phyloP scores from a whole-genome alignment of 2,113 vertebrate genomes.

The Morone saxatilis region DNA sequence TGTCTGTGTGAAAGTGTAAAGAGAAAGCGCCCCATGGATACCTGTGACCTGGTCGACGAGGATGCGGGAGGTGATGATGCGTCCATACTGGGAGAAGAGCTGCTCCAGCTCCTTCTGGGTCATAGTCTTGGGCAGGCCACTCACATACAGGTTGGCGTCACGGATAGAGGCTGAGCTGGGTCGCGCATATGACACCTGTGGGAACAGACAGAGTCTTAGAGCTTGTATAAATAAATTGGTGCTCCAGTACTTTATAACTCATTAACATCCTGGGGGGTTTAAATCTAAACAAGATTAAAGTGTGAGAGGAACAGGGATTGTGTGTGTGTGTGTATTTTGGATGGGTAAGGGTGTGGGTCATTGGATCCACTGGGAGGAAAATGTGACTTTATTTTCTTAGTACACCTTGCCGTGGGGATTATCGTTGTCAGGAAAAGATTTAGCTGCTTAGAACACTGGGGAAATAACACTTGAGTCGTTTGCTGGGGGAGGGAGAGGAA shows the following conservation, averaged over 20 bases:
- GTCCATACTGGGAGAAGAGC: conserved; percentile 99
- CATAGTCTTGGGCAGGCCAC: conserved; percentile 99
- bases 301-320: not conserved
- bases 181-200: conserved; percentile 97
- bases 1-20: conserved; percentile 24
- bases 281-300: conserved; percentile 27
- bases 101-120: conserved; percentile 99
- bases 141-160: conserved; percentile 99
- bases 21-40: conserved; percentile 83
- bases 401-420: conserved; percentile 60
- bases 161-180: conserved; percentile 99
- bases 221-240: conserved; percentile 16
- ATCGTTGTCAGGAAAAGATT: conserved; percentile 67
- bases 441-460: conserved; percentile 56
- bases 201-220: conserved; percentile 18
- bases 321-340: not conserved
- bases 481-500: conserved; percentile 34
- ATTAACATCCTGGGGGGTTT: conserved; percentile 6
- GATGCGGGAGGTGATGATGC: conserved; percentile 99
- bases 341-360: conserved; percentile 28
- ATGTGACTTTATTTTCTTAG: conserved; percentile 50
- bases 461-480: conserved; percentile 56
- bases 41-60: conserved; percentile 99
- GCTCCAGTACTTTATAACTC: conserved; percentile 2
- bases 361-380: conserved; percentile 49